These are phyloP conservation scores for Canis aureus DNA, from an alignment of 2,113 vertebrate genomes.

Conservation along the genomic window DNA sequence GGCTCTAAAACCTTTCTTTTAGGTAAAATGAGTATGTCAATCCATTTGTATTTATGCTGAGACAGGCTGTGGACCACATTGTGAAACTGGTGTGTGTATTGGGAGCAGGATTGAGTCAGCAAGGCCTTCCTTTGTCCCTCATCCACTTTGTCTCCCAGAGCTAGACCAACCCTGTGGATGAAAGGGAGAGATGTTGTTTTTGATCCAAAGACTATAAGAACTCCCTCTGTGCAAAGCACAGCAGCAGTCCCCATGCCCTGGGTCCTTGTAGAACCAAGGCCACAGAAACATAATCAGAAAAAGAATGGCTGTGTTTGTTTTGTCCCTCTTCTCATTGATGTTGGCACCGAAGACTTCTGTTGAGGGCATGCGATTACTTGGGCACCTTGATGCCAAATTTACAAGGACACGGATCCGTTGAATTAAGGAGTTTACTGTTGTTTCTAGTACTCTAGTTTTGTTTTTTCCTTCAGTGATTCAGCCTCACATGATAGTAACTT, in stretches of 20 bases:
- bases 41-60: not conserved
- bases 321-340: not conserved
- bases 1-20: conserved; percentile 16
- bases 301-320: not conserved
- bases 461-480: not conserved
- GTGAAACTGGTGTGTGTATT: not conserved
- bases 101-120: not conserved
- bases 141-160: not conserved
- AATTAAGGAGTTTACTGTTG: not conserved
- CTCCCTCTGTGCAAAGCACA: not conserved
- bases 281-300: not conserved
- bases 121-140: not conserved
- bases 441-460: not conserved
- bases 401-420: not conserved
- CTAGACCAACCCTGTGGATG: not conserved
- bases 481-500: not conserved
- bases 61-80: not conserved
- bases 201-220: not conserved
- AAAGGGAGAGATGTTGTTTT: not conserved
- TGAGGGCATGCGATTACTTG: not conserved
- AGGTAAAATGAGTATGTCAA: not conserved
- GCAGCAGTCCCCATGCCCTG: too few relatives aligned
- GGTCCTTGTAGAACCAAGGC: not conserved
- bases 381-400: not conserved
- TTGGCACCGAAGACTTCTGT: not conserved